Conservation (phyloP, 2,797 vertebrate species). For the Periparus ater region DNA sequence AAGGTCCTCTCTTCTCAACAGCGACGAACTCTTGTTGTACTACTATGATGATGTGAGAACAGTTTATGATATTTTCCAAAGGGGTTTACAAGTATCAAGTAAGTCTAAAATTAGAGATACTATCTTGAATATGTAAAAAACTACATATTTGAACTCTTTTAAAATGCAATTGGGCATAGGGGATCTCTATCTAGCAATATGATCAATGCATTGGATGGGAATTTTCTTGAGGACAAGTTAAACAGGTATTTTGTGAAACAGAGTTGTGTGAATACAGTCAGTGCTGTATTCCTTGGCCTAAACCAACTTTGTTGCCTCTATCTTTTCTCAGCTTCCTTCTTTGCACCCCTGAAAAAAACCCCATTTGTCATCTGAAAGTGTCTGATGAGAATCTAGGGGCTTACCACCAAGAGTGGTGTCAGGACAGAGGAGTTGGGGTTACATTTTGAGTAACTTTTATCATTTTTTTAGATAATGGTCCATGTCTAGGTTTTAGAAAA, state of each 20-base stretch:
- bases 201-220: not conserved
- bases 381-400: not conserved
- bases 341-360: not conserved
- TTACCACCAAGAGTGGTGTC: not conserved
- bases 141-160: not conserved
- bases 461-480: constrained; percentile 85
- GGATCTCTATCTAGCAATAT: not conserved
- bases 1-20: constrained; percentile 80
- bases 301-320: not conserved
- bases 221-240: not conserved
- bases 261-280: not conserved
- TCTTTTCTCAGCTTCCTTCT: not conserved
- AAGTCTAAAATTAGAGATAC: constrained; percentile 64
- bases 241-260: not conserved
- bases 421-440: not conserved
- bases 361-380: not conserved
- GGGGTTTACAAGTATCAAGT: constrained; percentile 90
- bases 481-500: constrained; percentile 93
- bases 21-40: constrained; percentile 70
- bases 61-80: constrained; percentile 85
- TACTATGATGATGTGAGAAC: constrained; percentile 88
- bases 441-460: not conserved
- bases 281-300: not conserved
- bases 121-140: not conserved
- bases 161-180: not conserved